Percentiles rank a stretch among this genome's conserved stretches.
These are phyloP conservation scores for Darwinula stevensoni DNA, from an alignment of 2,888 invertebrate genomes.

Conservation along the genomic window DNA sequence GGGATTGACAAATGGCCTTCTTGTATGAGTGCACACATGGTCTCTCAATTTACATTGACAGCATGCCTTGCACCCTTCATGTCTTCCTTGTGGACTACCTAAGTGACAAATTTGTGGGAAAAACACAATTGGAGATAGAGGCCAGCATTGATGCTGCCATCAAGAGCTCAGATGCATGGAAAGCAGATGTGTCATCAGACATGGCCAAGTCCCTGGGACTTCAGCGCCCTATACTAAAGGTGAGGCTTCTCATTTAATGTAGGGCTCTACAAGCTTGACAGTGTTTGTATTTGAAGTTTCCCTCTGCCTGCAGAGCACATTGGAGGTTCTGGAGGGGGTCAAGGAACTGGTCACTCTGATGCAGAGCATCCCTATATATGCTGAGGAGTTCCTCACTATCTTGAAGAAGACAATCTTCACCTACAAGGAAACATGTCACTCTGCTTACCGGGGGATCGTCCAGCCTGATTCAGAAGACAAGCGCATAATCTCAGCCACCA, in stretches of 20 bases:
- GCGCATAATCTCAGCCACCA: constrained; percentile 47
- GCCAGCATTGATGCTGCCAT: constrained; percentile 36
- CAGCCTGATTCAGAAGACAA: constrained; percentile 46
- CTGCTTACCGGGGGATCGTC: constrained; percentile 40
- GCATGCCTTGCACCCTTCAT: constrained; percentile 51
- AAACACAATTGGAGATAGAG: constrained; percentile 31
- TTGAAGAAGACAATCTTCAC: constrained; percentile 35
- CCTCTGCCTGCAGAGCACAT: constrained; percentile 32
- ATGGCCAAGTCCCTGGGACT: not conserved
- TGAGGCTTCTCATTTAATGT: not conserved
- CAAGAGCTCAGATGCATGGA: constrained; percentile 46
- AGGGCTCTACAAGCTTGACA: constrained; percentile 9
- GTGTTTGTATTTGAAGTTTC: constrained; percentile 4
- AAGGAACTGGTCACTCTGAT: constrained; percentile 34
- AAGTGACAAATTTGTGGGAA: constrained; percentile 50
- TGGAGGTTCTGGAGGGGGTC: constrained; percentile 33
- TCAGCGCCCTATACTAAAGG: constrained; percentile 3
- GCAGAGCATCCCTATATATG: constrained; percentile 38
- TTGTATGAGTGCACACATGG: too few relatives aligned
- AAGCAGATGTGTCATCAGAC: constrained; percentile 23
- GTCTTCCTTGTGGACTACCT: constrained; percentile 62
- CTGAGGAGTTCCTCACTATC: constrained; percentile 38
- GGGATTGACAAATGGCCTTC: too few relatives aligned
- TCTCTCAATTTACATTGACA: too few relatives aligned
- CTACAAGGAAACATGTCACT: constrained; percentile 35